Evolutionary conservation across 2,888 invertebrate species (phyloP).

Genomic region (Oligia fasciuncula): DNA sequence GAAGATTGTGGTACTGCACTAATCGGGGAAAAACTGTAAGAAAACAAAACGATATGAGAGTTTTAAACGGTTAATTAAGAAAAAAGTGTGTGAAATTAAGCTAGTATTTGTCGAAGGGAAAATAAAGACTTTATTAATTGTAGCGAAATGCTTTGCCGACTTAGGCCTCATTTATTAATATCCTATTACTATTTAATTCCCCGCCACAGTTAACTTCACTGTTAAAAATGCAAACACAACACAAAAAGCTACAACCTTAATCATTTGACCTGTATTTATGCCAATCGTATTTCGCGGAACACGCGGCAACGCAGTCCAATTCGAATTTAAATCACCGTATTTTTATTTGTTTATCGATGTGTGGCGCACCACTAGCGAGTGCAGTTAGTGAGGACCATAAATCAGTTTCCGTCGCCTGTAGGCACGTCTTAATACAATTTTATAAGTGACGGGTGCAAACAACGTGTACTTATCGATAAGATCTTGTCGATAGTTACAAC

Average conservation of each 20-base stretch:
- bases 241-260: slow-evolving; percentile 5
- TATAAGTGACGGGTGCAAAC: slow-evolving; percentile 80
- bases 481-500: slow-evolving; percentile 57
- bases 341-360: slow-evolving; percentile 48
- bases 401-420: slow-evolving; percentile 82
- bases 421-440: slow-evolving; percentile 87
- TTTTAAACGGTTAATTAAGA: not conserved
- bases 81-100: not conserved
- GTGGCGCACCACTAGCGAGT: slow-evolving; percentile 72
- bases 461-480: slow-evolving; percentile 58
- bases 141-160: not conserved
- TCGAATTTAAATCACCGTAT: slow-evolving; percentile 24
- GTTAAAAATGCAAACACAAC: not conserved
- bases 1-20: slow-evolving; percentile 11
- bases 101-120: not conserved
- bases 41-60: not conserved
- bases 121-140: too few species aligned
- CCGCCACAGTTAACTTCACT: not conserved
- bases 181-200: not conserved
- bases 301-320: slow-evolving; percentile 20
- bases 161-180: not conserved
- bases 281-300: slow-evolving; percentile 16
- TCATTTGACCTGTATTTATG: slow-evolving; percentile 24
- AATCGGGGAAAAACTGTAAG: not conserved
- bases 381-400: slow-evolving; percentile 82